These are phyloP conservation scores for Melipona beecheii DNA, from an alignment of 2,888 invertebrate genomes.

Conservation along the genomic window DNA sequence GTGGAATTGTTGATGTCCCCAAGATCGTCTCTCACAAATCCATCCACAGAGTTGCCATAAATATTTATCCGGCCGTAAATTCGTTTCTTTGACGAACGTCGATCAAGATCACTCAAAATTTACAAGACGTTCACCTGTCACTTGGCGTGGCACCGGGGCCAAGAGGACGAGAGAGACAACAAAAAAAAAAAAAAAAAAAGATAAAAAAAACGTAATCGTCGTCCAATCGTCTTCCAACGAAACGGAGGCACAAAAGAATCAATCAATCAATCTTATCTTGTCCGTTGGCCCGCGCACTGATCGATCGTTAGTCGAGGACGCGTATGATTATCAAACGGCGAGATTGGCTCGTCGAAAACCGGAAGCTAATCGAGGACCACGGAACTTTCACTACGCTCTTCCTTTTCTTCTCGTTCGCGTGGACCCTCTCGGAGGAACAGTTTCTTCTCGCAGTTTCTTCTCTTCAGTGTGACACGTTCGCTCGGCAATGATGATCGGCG, in stretches of 20 bases:
- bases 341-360: conserved; percentile 32
- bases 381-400: conserved; percentile 64
- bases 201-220: neutral
- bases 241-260: neutral
- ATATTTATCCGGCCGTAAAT: conserved; percentile 75
- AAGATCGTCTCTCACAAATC: conserved; percentile 80
- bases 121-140: conserved; percentile 60
- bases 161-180: neutral
- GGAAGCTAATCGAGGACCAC: conserved; percentile 48
- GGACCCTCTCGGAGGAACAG: neutral
- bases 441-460: neutral
- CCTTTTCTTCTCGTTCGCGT: conserved; percentile 36
- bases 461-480: neutral
- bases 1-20: conserved; percentile 81
- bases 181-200: neutral
- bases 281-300: no score
- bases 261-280: neutral
- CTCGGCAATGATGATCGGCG: neutral
- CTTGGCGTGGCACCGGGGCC: conserved; percentile 34
- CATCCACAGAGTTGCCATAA: conserved; percentile 77
- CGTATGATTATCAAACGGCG: conserved; percentile 11
- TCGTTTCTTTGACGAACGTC: conserved; percentile 25
- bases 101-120: conserved; percentile 47
- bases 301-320: conserved; percentile 20
- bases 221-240: neutral